Base-by-base conservation (phyloP, 2,113 vertebrate species). In the Austrofundulus limnaeus region DNA sequence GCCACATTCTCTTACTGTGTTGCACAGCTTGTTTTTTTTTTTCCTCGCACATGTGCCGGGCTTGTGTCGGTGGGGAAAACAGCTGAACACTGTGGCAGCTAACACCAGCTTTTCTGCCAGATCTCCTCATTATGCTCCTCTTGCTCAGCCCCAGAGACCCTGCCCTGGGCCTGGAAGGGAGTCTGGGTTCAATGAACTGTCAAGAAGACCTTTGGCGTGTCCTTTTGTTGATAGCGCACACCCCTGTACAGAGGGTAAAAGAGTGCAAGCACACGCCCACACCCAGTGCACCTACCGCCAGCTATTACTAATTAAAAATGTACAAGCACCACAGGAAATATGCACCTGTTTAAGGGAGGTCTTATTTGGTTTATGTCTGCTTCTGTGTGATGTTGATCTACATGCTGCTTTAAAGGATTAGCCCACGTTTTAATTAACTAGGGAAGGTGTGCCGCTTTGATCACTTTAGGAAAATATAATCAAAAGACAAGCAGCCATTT, bases 271-370 rank as follows among this genome's bases (percentile, higher is more conserved):
- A 38, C 48, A 65, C 59, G 45, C 28, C 75, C 75, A 51, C 62
- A 10, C 9, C 1, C 53, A 62, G 72, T 60, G 54, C 62, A 57
- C 43, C 67, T 14, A 48, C 66, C 6, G 52, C 77, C 79, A 86
- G 75, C 76, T 72, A 48, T 51, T 72, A 66, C 75, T 85, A 90
- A 91, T 90, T 91, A 90, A 86, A 87, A 70, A 56, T 45, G 53
- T 59, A 23, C 31, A 41, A 62, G 59, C 61, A 46, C 12, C 52
- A 24, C 37, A 38, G 82, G 66, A 81, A 85, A 86, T 74, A 69
- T 23, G 9, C 15, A n/a, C 41, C 41, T 61, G 20, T 41, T 34
- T 8, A 45, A 68, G 54, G 61, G 51, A 58, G 64, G 67, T 69
- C 50, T 28, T 54, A 24, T 65, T 34, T 41, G 21, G 42, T 41